phyloP scores from a whole-genome alignment of 2,888 invertebrate species.

The Actias luna region DNA sequence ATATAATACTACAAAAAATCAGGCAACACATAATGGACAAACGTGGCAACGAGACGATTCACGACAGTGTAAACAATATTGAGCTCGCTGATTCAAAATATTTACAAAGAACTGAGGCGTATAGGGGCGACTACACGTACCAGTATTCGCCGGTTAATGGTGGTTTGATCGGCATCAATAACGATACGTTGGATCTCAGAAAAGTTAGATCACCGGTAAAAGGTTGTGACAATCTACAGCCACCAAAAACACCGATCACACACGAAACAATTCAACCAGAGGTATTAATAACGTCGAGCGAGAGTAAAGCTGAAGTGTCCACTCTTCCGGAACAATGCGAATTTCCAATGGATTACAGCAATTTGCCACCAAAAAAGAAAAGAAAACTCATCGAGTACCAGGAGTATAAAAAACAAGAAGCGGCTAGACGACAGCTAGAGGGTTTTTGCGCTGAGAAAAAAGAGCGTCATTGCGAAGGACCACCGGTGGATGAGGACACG shows the following conservation, averaged over 20 bases:
- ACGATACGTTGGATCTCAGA: conserved; percentile 70
- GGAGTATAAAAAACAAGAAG: conserved; percentile 78
- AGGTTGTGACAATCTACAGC: conserved; percentile 36
- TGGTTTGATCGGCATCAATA: conserved; percentile 44
- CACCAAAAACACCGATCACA: conserved; percentile 48
- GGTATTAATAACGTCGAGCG: conserved; percentile 45
- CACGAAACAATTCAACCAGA: conserved; percentile 49
- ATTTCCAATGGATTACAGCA: conserved; percentile 77
- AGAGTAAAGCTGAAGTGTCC: conserved; percentile 57
- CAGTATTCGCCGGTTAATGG: conserved; percentile 52
- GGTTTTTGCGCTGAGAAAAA: conserved; percentile 69
- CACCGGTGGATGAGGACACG: conserved; percentile 60
- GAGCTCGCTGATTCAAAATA: conserved; percentile 55
- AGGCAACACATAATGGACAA: conserved; percentile 79
- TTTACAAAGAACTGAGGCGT: conserved; percentile 60
- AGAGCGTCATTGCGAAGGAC: conserved; percentile 48
- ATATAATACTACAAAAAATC: conserved; percentile 77
- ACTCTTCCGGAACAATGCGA: conserved; percentile 73
- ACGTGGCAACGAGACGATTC: conserved; percentile 61
- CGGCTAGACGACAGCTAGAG: conserved; percentile 67
- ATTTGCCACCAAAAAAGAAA: conserved; percentile 79
- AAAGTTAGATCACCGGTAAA: conserved; percentile 72
- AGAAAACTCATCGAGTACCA: conserved; percentile 79
- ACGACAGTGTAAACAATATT: conserved; percentile 48
- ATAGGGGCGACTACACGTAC: conserved; percentile 54